Evolutionary conservation across 2,797 vertebrate genomes (phyloP).

Genomic region (Bradypus variegatus): DNA sequence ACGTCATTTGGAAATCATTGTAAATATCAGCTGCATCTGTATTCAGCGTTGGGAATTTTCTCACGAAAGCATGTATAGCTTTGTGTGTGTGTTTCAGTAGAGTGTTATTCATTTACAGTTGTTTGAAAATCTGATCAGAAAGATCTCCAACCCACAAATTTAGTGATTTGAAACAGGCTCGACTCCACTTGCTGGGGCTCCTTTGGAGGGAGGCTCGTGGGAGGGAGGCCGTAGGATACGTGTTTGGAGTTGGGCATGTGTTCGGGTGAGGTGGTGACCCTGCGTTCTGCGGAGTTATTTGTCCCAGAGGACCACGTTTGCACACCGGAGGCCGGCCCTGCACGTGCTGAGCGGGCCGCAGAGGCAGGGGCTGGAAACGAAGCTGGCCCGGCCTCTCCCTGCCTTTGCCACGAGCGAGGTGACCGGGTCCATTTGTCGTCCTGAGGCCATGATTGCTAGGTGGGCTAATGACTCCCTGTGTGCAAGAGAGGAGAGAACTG

Average conservation of each 20-base stretch:
- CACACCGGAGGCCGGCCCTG: neutral
- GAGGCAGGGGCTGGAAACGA: conserved; percentile 17
- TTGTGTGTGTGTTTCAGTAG: neutral
- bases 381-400: neutral
- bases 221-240: accelerated
- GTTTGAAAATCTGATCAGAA: conserved; percentile 61
- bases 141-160: conserved; percentile 26
- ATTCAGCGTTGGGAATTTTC: neutral
- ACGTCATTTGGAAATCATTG: neutral
- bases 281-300: neutral
- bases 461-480: neutral
- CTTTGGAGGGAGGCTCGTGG: neutral
- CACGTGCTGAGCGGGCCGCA: neutral
- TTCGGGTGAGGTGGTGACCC: accelerated
- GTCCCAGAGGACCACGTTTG: neutral
- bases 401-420: neutral
- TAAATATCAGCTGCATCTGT: neutral
- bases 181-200: accelerated
- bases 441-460: neutral
- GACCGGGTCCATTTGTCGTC: neutral
- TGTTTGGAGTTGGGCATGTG: accelerated
- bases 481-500: neutral
- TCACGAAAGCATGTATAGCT: conserved; percentile 5
- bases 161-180: neutral
- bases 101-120: conserved; percentile 34